Evolutionary conservation across 2,797 vertebrate genomes (phyloP).

Genomic region (Melopsittacus undulatus): DNA sequence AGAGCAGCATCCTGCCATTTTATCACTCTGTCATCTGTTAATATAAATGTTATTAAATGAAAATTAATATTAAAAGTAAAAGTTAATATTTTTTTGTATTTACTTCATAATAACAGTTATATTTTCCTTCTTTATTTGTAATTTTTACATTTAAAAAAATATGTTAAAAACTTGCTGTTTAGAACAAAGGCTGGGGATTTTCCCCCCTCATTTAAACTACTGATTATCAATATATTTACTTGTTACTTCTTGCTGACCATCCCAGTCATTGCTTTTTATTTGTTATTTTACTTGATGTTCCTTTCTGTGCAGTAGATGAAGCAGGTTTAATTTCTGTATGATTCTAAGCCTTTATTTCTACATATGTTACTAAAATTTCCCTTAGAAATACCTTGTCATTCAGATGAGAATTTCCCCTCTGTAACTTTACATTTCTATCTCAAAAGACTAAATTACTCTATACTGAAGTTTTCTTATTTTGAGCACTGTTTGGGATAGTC

Average conservation of each 20-base stretch:
- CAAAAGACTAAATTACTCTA: not conserved
- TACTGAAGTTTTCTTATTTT: not conserved
- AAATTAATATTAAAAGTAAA: constrained; percentile 8
- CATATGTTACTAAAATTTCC: not conserved
- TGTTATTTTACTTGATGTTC: not conserved
- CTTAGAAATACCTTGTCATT: not conserved
- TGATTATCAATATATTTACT: not conserved
- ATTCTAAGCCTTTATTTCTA: not conserved
- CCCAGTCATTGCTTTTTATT: not conserved
- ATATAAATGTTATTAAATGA: not conserved
- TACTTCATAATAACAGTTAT: not conserved
- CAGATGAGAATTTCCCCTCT: not conserved
- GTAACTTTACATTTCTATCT: not conserved
- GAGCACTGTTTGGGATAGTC: not conserved
- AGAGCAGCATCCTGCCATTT: constrained; percentile 39
- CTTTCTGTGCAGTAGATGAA: not conserved
- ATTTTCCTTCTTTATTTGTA: not conserved
- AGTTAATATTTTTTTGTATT: not conserved
- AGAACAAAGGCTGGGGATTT: not conserved
- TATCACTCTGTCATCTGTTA: constrained; percentile 13
- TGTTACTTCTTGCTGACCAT: not conserved
- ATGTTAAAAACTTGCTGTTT: not conserved
- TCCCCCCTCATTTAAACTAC: not conserved
- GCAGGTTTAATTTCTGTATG: not conserved
- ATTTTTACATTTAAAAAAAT: not conserved